A percentile compares a stretch with the other conserved stretches of the same genome.
phyloP scores from a whole-genome alignment of 1,140 invertebrate species.

The Bombus pascuorum region DNA sequence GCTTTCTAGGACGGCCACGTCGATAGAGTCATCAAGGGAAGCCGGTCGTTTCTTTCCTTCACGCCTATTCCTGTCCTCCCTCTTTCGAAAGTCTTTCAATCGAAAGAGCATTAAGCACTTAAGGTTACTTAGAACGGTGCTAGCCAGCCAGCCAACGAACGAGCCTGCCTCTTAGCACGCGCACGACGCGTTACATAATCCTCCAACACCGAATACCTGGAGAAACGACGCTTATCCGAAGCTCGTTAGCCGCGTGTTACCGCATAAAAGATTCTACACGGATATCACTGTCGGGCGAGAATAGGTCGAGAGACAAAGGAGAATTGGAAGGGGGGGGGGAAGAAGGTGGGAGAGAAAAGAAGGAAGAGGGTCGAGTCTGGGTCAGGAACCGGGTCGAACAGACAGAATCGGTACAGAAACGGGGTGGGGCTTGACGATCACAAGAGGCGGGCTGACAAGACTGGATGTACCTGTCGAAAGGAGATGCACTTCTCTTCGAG shows the following conservation, averaged over 20 bases:
- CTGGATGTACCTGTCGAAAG: constrained; percentile 64
- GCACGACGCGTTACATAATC: constrained; percentile 12
- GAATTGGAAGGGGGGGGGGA: neutral
- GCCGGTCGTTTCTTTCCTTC: neutral
- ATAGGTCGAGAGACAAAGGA: constrained; percentile 8
- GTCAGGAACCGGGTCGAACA: neutral
- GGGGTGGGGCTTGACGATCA: neutral
- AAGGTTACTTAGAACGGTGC: constrained; percentile 6
- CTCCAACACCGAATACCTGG: constrained; percentile 2
- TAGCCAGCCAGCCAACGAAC: neutral
- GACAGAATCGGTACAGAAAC: constrained; percentile 7
- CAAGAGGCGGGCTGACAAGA: constrained; percentile 41
- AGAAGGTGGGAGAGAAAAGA: neutral
- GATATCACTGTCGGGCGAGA: constrained; percentile 5
- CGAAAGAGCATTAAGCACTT: constrained; percentile 40
- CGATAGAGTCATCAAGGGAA: constrained; percentile 41
- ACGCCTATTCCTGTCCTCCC: neutral
- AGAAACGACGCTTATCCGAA: neutral
- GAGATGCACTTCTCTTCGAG: constrained; percentile 49
- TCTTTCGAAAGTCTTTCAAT: constrained; percentile 26
- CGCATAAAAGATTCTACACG: neutral
- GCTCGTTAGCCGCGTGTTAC: constrained; percentile 13
- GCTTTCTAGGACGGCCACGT: constrained; percentile 33
- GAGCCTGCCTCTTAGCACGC: neutral
- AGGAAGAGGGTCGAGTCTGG: constrained; percentile 5